These are phyloP conservation scores for Hippotragus niger DNA, from an alignment of 2,113 vertebrate species.

Conservation along the genomic window DNA sequence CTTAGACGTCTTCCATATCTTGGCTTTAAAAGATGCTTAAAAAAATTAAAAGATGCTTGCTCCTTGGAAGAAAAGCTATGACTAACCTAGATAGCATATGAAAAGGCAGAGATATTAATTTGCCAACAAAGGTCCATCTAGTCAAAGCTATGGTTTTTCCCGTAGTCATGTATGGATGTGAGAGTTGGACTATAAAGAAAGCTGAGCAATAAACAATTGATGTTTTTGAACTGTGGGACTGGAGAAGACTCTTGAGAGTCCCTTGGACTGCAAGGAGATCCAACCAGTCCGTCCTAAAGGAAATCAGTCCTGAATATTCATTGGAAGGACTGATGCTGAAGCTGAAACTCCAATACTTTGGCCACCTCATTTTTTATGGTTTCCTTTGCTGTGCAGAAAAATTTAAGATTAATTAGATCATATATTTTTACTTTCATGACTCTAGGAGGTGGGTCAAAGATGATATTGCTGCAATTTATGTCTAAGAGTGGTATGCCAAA, in stretches of 20 bases:
- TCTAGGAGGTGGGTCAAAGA: not conserved
- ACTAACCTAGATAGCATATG: not conserved
- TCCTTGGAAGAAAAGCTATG: not conserved
- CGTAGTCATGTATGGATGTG: not conserved
- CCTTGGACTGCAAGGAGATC: not conserved
- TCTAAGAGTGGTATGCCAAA: not conserved
- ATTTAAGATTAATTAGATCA: not conserved
- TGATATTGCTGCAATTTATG: not conserved
- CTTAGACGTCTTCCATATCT: not conserved
- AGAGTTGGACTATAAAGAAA: not conserved
- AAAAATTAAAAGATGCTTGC: not conserved
- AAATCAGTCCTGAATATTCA: not conserved
- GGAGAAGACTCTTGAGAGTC: not conserved
- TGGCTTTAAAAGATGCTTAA: not conserved
- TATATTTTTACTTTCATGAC: not conserved
- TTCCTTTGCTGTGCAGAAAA: not conserved
- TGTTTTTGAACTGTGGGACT: accelerated
- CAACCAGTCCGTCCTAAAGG: not conserved
- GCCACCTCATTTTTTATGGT: not conserved
- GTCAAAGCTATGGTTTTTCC: not conserved
- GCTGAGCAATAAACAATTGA: not conserved
- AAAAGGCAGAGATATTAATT: not conserved
- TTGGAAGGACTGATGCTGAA: not conserved
- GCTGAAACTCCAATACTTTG: not conserved
- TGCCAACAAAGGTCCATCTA: not conserved